Evolutionary conservation across 1,140 invertebrate species (phyloP).

Genomic region (Drosophila azteca): DNA sequence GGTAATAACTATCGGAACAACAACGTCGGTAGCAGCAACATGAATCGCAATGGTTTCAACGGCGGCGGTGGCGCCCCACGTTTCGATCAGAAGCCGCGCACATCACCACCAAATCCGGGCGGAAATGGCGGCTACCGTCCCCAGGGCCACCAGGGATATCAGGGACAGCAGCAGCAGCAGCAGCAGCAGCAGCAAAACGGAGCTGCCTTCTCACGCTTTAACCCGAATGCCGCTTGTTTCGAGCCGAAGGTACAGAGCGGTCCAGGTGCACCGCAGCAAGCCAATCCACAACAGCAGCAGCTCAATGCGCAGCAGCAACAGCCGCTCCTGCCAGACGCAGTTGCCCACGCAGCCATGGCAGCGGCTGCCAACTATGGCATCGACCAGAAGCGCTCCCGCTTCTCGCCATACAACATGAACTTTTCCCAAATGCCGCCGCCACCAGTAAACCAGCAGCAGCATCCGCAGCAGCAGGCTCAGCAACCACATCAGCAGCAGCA

Average conservation of each 20-base stretch:
- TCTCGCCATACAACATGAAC: conserved; percentile 63
- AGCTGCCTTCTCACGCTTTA: conserved; percentile 65
- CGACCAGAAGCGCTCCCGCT: conserved; percentile 71
- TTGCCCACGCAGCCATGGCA: conserved; percentile 33
- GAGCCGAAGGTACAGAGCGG: conserved; percentile 61
- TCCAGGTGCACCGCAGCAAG: conserved; percentile 41
- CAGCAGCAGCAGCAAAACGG: conserved; percentile 61
- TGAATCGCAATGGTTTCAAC: conserved; percentile 51
- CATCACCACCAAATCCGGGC: conserved; percentile 57
- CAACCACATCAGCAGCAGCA: conserved; percentile 39
- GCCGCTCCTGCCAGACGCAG: conserved; percentile 45
- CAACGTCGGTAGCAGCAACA: conserved; percentile 51
- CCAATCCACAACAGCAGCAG: conserved; percentile 16
- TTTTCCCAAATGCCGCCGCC: conserved; percentile 68
- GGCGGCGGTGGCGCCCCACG: conserved; percentile 45
- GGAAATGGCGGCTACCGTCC: conserved; percentile 53
- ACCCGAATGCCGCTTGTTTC: conserved; percentile 73
- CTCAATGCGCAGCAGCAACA: conserved; percentile 34
- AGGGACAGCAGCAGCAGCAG: conserved; percentile 49
- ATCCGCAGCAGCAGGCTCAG: conserved; percentile 31
- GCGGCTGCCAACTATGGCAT: conserved; percentile 60
- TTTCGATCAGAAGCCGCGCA: conserved; percentile 64
- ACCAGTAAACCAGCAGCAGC: conserved; percentile 56
- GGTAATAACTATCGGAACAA: conserved; percentile 62
- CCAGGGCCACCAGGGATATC: conserved; percentile 51